A percentile compares a stretch with the other conserved stretches of the same genome.
Evolutionary conservation across 2,797 vertebrate species (phyloP).

Genomic region (Danio choprae): DNA sequence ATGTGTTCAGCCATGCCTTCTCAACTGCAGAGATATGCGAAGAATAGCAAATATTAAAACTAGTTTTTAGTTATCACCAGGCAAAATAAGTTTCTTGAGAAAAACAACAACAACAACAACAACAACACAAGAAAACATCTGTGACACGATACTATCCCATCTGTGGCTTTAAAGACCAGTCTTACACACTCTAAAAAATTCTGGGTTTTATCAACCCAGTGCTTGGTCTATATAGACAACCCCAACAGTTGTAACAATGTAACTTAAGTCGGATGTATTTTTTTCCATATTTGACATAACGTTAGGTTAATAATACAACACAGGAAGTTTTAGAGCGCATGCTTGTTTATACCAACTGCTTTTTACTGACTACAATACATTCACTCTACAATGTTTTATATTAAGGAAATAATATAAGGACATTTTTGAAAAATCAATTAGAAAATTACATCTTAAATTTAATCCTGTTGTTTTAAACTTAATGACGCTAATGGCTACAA

Average conservation of each 20-base stretch:
- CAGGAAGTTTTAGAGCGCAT: no score
- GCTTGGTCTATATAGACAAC: no score
- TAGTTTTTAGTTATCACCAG: background rate
- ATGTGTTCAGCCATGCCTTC: slow-evolving; percentile 91
- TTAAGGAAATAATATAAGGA: no score
- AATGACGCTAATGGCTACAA: background rate
- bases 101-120: no score
- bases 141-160: background rate
- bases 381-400: background rate
- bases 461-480: background rate
- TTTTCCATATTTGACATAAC: no score
- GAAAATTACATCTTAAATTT: no score
- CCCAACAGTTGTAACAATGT: no score
- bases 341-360: background rate
- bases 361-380: background rate
- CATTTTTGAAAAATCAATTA: no score
- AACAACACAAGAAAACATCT: background rate
- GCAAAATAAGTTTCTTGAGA: slow-evolving; percentile 23
- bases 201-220: no score
- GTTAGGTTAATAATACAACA: no score
- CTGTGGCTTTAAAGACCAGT: background rate
- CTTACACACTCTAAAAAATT: background rate
- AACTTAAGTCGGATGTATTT: no score
- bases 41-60: slow-evolving; percentile 16
- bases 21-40: slow-evolving; percentile 58